Base-by-base conservation (phyloP, 23 tunicate species). In the Ciona savignyi region DNA sequence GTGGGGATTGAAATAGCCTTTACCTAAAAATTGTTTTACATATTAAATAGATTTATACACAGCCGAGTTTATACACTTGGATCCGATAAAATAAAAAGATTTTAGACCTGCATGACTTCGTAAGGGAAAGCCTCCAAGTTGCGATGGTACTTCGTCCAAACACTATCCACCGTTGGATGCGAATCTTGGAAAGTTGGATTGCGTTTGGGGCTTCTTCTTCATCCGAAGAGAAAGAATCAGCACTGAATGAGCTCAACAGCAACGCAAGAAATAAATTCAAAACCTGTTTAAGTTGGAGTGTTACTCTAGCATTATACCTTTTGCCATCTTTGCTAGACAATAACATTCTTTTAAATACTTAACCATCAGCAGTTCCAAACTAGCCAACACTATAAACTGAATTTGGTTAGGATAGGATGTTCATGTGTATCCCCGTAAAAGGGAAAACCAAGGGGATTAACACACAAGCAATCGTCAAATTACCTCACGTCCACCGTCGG, bases 191-290 rank as follows among this genome's bases (percentile, higher is more conserved):
- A 0, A 78, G 84, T 70, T 92, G 98, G 35, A 92, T 85, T 32
- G 80, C 61, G 73, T 85, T 85, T 15, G 83, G 86, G 3, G 72
- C 48, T 1, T 66, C 73, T 3, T 74, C 79, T 15, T 68, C 67
- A 34, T 74, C 86, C 4, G 69, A 60, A 35, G 30, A 29, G 35
- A 95, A 85, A 24, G 66, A 80, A 66, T 93, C 98, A 60, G 85
- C 99, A 34, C 84, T 83, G 61, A 95, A 95, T 27, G 99, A 95
- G 79, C 92, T 95, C 80, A 95, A 70, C 25, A 95, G 81, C 78
- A 95, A 76, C 23, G 99, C 99, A 22, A 95, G 83, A 49, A 95
- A 95, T 26, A 95, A 75, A 71, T 95, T 95, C 26, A 95, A 73
- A 0, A 95, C 97, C 97, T 90, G 81, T 20, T 75, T n/a, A n/a